Base-by-base conservation (phyloP, 2,888 invertebrate species). In the Thymelicus sylvestris region DNA sequence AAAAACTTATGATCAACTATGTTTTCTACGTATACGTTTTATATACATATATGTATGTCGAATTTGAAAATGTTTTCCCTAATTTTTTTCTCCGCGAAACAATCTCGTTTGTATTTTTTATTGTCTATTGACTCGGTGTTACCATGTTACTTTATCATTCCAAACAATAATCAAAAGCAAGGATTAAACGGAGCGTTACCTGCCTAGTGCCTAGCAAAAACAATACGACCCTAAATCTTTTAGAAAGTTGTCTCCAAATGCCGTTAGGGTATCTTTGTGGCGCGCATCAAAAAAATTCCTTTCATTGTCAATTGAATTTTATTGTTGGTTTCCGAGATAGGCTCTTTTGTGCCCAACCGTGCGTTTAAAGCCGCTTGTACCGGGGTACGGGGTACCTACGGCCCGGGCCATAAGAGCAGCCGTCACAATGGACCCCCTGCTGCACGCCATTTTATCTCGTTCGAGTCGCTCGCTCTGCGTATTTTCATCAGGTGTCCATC, bases 271-370 rank as follows among this genome's bases (percentile, higher is more conserved):
- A 87, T 89, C 86, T 85, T 87, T 88, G 90, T 87, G 86, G 85
- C 80, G 82, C 83, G 84, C 86, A 87, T 86, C 74, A 86, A 89
- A 85, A 77, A 79, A 81, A 84, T 84, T 87, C 79, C 82, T 85
- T 86, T 87, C 87, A 90, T 92, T 92, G 93, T 92, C 92, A 92
- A 92, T 92, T 92, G 91, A 92, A 90, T 90, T 91, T 93, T 93
- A 93, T 93, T 92, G 92, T 92, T 86, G 90, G 92, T 91, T 93
- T 91, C 90, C 87, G 84, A 89, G 90, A 91, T 90, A 88, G 84
- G 83, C 86, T 86, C 92, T 91, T 92, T 93, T 93, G 91, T 92
- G 90, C 84, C 80, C 86, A 91, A 89, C 90, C 89, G 92, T 88
- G 92, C 93, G 93, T 89, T 87, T 84, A 89, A 92, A 92, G 90